Conservation (phyloP, 2,888 invertebrate genomes). For the Mythimna ferrago region DNA sequence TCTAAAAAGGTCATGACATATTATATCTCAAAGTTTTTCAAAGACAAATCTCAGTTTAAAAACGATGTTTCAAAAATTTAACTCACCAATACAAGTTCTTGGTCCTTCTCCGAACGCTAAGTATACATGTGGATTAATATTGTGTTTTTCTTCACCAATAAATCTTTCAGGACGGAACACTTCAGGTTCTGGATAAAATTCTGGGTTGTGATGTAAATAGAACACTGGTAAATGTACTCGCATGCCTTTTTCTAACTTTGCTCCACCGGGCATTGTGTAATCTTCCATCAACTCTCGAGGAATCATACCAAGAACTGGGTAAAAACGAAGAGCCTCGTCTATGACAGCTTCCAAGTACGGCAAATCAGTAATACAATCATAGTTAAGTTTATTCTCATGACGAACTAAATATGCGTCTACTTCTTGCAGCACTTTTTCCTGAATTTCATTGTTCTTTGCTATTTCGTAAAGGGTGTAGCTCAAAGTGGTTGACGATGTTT, state of each 20-base stretch:
- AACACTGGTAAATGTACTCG: slow-evolving; percentile 72
- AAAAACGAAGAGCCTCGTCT: slow-evolving; percentile 71
- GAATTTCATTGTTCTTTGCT: slow-evolving; percentile 55
- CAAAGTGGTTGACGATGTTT: slow-evolving; percentile 59
- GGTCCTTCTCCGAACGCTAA: slow-evolving; percentile 77
- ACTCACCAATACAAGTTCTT: slow-evolving; percentile 73
- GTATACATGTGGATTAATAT: slow-evolving; percentile 69
- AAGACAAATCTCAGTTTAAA: not conserved
- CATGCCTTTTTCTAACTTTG: slow-evolving; percentile 67
- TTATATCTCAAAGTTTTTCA: not conserved
- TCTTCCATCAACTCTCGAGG: slow-evolving; percentile 72
- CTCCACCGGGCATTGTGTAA: slow-evolving; percentile 71
- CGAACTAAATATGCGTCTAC: slow-evolving; percentile 50
- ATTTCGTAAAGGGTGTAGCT: slow-evolving; percentile 55
- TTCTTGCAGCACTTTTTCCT: slow-evolving; percentile 48
- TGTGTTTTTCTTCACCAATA: slow-evolving; percentile 64
- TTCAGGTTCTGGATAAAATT: slow-evolving; percentile 73
- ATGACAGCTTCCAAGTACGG: slow-evolving; percentile 73
- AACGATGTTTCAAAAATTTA: not conserved
- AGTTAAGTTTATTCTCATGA: slow-evolving; percentile 54
- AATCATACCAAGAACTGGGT: slow-evolving; percentile 71
- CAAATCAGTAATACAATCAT: slow-evolving; percentile 64
- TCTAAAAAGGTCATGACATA: not conserved
- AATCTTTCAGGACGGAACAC: slow-evolving; percentile 73
- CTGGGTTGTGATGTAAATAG: slow-evolving; percentile 70